Evolutionary conservation across 2,113 vertebrate species (phyloP).

Genomic region (Cyprinodon variegatus): DNA sequence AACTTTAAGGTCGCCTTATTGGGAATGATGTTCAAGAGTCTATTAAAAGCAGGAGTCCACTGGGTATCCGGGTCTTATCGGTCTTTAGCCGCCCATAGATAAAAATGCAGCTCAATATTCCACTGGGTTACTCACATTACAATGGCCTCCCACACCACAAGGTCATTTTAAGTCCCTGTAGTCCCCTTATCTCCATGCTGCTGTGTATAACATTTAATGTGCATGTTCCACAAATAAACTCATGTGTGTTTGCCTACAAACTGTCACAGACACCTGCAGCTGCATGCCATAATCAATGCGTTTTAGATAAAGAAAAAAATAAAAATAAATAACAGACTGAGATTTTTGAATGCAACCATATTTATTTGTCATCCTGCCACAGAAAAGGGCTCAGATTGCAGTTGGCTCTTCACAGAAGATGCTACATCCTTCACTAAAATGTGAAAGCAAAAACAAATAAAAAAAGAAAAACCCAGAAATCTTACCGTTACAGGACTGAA

Average conservation of each 20-base stretch:
- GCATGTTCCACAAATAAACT: slow-evolving; percentile 39
- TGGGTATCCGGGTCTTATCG: slow-evolving; percentile 62
- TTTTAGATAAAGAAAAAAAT: slow-evolving; percentile 9
- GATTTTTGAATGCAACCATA: slow-evolving; percentile 55
- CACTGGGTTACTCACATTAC: slow-evolving; percentile 68
- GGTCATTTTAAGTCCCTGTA: slow-evolving; percentile 62
- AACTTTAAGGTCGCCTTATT: slow-evolving; percentile 46
- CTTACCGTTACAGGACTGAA: slow-evolving; percentile 20
- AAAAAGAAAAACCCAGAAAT: slow-evolving; percentile 11
- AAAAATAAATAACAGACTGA: slow-evolving; percentile 24
- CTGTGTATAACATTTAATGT: slow-evolving; percentile 45
- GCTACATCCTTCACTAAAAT: slow-evolving; percentile 80
- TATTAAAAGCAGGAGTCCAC: slow-evolving; percentile 59
- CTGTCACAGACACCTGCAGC: slow-evolving; percentile 11
- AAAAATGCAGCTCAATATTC: slow-evolving; percentile 66
- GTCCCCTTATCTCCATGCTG: slow-evolving; percentile 54
- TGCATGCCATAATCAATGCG: slow-evolving; percentile 24
- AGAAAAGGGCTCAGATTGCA: slow-evolving; percentile 75
- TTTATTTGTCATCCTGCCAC: slow-evolving; percentile 73
- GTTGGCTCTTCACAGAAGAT: slow-evolving; percentile 84
- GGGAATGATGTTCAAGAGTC: slow-evolving; percentile 37
- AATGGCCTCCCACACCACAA: slow-evolving; percentile 63
- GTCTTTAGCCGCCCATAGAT: slow-evolving; percentile 48
- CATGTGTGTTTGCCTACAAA: slow-evolving; percentile 1
- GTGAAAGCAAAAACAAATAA: slow-evolving; percentile 69